Base-by-base conservation (phyloP, 1,140 invertebrate species). In the Steinernema feltiae region DNA sequence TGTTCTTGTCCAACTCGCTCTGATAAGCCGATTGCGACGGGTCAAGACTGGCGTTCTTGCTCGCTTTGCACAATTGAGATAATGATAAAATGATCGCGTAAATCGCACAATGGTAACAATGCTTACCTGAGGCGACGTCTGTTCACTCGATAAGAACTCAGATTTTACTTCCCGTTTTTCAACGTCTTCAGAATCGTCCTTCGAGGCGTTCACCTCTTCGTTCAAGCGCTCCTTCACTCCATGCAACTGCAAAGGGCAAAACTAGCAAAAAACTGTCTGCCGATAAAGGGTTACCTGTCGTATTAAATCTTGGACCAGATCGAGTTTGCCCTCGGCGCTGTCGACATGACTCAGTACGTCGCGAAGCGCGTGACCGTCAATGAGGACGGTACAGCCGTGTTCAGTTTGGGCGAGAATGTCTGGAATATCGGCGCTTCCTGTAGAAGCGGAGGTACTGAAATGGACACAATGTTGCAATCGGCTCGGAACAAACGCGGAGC, bases 381-480 rank as follows among this genome's bases (percentile, higher is more conserved):
- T 82, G 48, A 83, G 69, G 29, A 83, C 82, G 35, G 82, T 83
- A 70, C 83, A 83, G 30, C 78, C 81, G 70, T 82, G 76, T 53
- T 84, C 81, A 1, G 82, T 84, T 80, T 83, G 82, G 17, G 82
- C 82, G 15, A 84, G 75, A 48, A 83, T 82, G 77, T 83, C 82
- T 27, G 82, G 83, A 70, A 84, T 76, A 53, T 84, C 82, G 32
- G 53, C 32, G 17, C 71, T 30, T 21, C 21, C 32, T 27, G 78
- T 70, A 27, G 80, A 82, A 53, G 46, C 31, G 35, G 76, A 72
- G 30, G 76, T 78, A 35, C 73, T 76, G 53, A 30, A 76, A 77
- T n/a, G 24, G 27, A n/a, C 18, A 73, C 32, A 46, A 2, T 30
- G 27, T 73, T 27, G 35, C 32, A 41, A 73, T 18, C 12, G 32